Percentiles rank a stretch among this genome's conserved stretches.
phyloP scores from a whole-genome alignment of 2,888 invertebrate species.

The Myathropa florea region DNA sequence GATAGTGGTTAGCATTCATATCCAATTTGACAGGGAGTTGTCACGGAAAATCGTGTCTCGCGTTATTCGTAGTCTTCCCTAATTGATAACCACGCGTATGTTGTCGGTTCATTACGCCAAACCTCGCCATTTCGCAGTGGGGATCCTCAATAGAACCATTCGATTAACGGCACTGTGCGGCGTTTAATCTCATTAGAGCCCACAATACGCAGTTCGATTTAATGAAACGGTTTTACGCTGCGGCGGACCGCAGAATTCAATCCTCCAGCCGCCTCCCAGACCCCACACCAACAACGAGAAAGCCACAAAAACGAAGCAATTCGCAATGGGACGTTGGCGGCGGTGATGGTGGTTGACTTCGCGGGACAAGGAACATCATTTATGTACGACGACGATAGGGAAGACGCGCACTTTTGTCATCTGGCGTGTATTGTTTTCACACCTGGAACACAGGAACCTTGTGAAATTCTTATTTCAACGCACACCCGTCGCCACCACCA shows the following conservation, averaged over 20 bases:
- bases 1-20: not conserved
- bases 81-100: not conserved
- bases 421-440: slow-evolving; percentile 10
- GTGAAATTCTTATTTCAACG: slow-evolving; percentile 32
- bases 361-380: not conserved
- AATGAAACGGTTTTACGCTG: slow-evolving; percentile 50
- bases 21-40: not conserved
- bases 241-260: slow-evolving; percentile 43
- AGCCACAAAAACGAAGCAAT: slow-evolving; percentile 14
- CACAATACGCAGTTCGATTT: slow-evolving; percentile 34
- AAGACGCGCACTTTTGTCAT: slow-evolving; percentile 33
- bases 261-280: not conserved
- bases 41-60: not conserved
- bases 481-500: not conserved
- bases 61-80: not conserved
- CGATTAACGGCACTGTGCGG: slow-evolving; percentile 11
- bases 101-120: slow-evolving; percentile 37
- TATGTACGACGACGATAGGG: not conserved
- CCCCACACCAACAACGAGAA: not conserved
- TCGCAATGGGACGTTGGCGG: not conserved
- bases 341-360: not conserved
- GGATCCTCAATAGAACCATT: not conserved
- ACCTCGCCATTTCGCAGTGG: not conserved
- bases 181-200: slow-evolving; percentile 39
- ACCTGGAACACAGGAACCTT: slow-evolving; percentile 23